Base-by-base conservation (phyloP, 2,113 vertebrate genomes). In the Prunella himalayana region DNA sequence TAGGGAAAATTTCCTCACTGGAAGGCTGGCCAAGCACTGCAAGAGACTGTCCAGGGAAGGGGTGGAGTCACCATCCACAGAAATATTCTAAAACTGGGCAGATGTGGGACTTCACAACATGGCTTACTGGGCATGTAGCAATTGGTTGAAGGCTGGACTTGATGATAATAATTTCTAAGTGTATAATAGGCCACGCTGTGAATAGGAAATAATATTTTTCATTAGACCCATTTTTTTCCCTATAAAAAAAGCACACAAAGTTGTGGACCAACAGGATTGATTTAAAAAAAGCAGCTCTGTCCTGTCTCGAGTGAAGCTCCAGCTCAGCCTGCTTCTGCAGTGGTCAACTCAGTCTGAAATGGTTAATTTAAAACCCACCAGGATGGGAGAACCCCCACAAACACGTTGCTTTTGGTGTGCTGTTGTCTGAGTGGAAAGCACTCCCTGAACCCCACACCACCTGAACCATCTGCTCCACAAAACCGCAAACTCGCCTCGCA, bases 401-500 rank as follows among this genome's bases (percentile, higher is more conserved):
- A 31, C 11, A 16, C 2, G 3, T 19, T 82, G 30, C 9, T 79
- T 68, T 69, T 42, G 42, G 57, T 91, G 87, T 95, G 73, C 60
- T 69, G 1, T 65, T 89, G 45, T 84, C 65, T 2, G 25, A 60
- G 82, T 22, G 80, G 53, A 94, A 85, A 92, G 30, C 21, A 39
- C 65, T 63, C 68, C 82, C 65, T 61, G 66, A 94, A 90, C 97
- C 70, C 63, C 59, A 83, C 91, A 61, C 85, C 91, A 85, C 33
- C 72, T 37, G 81, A 92, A 82, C 87, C 95, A 61, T 92, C 96
- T 94, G 56, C 86, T 97, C 92, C 83, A 84, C 72, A 73, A 89
- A 97, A 45, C 71, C 2, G 8, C 81, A 80, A 76, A 76, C 69
- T n/a, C 68, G 14, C 60, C 80, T 88, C 57, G 13, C 69, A 59